phyloP scores from a whole-genome alignment of 2,888 invertebrate genomes.

The Dorcus hopei region DNA sequence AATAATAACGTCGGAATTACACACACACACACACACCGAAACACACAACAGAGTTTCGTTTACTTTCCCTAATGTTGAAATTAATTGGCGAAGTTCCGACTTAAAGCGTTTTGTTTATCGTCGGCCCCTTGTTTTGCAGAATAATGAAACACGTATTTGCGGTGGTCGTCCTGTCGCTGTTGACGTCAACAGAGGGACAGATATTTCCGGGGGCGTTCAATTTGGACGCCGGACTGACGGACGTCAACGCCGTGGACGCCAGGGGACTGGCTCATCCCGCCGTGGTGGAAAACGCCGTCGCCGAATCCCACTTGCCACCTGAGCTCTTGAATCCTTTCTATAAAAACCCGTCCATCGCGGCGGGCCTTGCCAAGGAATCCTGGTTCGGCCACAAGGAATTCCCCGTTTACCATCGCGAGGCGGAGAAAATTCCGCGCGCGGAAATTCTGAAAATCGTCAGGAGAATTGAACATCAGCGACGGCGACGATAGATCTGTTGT shows the following conservation, averaged over 20 bases:
- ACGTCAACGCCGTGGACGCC: not conserved
- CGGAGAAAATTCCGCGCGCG: slow-evolving; percentile 75
- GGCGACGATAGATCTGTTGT: too few species aligned
- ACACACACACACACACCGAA: too few species aligned
- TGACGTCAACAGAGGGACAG: slow-evolving; percentile 15
- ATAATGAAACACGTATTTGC: slow-evolving; percentile 6
- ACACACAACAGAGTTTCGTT: too few species aligned
- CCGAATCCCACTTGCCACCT: slow-evolving; percentile 69
- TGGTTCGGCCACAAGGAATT: slow-evolving; percentile 76
- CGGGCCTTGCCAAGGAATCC: slow-evolving; percentile 72
- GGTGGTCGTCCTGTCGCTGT: slow-evolving; percentile 6
- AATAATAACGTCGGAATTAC: too few species aligned
- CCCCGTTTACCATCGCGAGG: slow-evolving; percentile 74
- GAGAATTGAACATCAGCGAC: slow-evolving; percentile 60
- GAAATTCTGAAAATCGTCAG: slow-evolving; percentile 73
- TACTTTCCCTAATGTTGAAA: too few species aligned
- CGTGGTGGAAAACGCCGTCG: slow-evolving; percentile 67
- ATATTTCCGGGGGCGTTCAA: slow-evolving; percentile 14
- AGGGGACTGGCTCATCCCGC: slow-evolving; percentile 61
- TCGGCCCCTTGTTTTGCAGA: not conserved
- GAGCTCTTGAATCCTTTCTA: slow-evolving; percentile 71
- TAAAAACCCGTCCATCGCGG: slow-evolving; percentile 71
- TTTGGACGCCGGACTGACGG: slow-evolving; percentile 1
- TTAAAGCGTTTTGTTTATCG: too few species aligned
- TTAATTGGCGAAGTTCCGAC: too few species aligned